These are phyloP conservation scores for Ciconia boyciana DNA, from an alignment of 2,113 vertebrate genomes.

Conservation along the genomic window DNA sequence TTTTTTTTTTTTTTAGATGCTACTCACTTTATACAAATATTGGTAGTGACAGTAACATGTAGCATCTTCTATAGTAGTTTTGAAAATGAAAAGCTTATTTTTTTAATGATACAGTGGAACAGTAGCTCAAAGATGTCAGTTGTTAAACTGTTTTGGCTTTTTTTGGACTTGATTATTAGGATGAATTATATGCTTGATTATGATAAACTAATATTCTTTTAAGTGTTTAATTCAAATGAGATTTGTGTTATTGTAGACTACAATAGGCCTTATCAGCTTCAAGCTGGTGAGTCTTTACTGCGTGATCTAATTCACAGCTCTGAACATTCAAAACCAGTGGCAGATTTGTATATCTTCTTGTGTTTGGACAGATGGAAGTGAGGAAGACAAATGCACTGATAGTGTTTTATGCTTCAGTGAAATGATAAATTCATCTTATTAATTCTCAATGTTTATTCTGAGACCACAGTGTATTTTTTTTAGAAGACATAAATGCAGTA, in stretches of 20 bases:
- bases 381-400: neutral
- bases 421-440: neutral
- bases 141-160: neutral
- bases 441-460: slow-evolving; percentile 12
- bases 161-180: neutral
- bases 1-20: neutral
- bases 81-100: neutral
- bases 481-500: neutral
- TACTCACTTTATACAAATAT: neutral
- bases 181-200: neutral
- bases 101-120: neutral
- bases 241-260: neutral
- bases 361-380: neutral
- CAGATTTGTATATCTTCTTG: neutral
- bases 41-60: neutral
- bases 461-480: neutral
- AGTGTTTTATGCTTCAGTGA: neutral
- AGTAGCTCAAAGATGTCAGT: neutral
- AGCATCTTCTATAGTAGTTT: neutral
- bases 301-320: neutral
- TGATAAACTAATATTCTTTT: neutral
- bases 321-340: neutral
- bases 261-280: neutral
- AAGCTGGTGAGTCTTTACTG: neutral
- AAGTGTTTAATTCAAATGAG: neutral